A percentile compares a stretch with the other conserved stretches of the same genome.
These are phyloP conservation scores for Rhagonycha lutea DNA, from an alignment of 2,888 invertebrate species.

Conservation along the genomic window DNA sequence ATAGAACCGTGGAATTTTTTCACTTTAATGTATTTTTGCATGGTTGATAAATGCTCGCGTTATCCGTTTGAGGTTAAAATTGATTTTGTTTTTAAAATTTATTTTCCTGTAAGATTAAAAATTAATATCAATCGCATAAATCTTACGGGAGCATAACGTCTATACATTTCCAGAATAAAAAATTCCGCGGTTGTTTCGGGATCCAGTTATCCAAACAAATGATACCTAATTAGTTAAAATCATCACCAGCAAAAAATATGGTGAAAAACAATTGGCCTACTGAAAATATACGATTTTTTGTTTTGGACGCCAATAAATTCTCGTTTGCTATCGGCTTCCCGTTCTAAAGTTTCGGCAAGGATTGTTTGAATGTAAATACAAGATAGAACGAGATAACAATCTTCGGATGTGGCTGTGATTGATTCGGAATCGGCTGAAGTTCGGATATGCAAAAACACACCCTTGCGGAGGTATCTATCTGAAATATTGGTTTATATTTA, in stretches of 20 bases:
- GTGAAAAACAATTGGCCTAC: conserved; percentile 38
- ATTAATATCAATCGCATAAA: conserved; percentile 28
- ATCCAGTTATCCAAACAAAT: conserved; percentile 33
- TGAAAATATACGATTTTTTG: conserved; percentile 44
- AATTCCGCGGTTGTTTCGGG: conserved; percentile 15
- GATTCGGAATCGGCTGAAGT: conserved; percentile 30
- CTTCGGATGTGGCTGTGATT: conserved; percentile 23
- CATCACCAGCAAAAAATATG: conserved; percentile 29
- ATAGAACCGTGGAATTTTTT: background rate
- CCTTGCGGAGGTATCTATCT: conserved; percentile 39
- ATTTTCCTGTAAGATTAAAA: conserved; percentile 1
- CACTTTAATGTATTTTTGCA: background rate
- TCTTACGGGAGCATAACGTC: conserved; percentile 16
- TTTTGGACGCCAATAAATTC: conserved; percentile 45
- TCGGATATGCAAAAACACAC: conserved; percentile 35
- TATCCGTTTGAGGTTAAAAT: background rate
- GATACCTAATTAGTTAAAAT: conserved; percentile 36
- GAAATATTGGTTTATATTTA: conserved; percentile 43
- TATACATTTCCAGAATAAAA: conserved; percentile 12
- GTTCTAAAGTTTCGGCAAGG: conserved; percentile 17
- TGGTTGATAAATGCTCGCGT: background rate
- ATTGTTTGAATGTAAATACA: conserved; percentile 9
- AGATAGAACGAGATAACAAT: conserved; percentile 8
- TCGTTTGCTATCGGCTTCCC: conserved; percentile 42
- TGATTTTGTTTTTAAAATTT: background rate